Conservation (phyloP, 2,113 vertebrate genomes). For the Centrocercus urophasianus region DNA sequence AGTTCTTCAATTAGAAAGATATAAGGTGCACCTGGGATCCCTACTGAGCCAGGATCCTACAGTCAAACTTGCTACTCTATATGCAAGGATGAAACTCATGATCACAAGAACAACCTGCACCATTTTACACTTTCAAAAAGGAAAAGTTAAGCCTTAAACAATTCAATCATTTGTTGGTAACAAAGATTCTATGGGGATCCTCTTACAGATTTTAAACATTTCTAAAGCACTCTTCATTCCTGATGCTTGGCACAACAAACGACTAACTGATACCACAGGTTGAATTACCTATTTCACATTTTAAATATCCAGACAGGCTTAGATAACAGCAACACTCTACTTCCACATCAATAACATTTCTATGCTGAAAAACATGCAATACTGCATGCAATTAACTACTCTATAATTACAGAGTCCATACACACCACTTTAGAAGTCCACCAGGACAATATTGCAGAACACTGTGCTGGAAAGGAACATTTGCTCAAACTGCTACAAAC, state of each 20-base stretch:
- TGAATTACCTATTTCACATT: not conserved
- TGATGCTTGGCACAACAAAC: not conserved
- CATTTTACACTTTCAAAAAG: not conserved
- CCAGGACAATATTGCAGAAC: not conserved
- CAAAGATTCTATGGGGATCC: not conserved
- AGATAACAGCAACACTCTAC: not conserved
- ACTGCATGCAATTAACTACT: not conserved
- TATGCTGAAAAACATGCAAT: not conserved
- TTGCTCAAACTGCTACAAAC: not conserved
- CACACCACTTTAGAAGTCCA: not conserved
- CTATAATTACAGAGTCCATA: not conserved
- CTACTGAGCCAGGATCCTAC: not conserved
- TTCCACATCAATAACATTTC: not conserved
- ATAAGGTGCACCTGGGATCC: not conserved
- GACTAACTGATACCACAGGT: not conserved
- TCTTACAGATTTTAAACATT: not conserved
- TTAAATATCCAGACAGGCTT: not conserved
- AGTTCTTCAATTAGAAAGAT: not conserved
- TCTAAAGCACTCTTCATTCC: not conserved
- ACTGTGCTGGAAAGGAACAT: not conserved
- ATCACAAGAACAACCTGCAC: not conserved
- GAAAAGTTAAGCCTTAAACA: not conserved
- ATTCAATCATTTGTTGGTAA: not conserved
- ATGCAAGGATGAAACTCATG: rapidly evolving
- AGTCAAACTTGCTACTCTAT: not conserved